Percentiles rank a stretch among this genome's conserved stretches.
phyloP scores from a whole-genome alignment of 2,113 vertebrate genomes.

The Romanogobio albipinnatus region DNA sequence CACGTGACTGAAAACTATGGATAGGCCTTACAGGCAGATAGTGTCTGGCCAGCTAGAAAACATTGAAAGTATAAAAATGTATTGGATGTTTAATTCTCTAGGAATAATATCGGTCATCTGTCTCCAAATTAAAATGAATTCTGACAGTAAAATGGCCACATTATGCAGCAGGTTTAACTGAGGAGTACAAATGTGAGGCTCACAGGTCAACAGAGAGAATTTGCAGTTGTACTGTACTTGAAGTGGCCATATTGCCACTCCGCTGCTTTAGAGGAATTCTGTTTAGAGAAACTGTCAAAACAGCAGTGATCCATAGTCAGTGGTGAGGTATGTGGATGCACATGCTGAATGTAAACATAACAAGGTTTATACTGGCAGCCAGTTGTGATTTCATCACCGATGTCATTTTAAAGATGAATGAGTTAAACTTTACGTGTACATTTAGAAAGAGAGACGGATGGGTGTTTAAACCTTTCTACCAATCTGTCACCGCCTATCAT shows the following conservation, averaged over 20 bases:
- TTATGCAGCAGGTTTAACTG: background rate
- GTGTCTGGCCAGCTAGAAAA: background rate
- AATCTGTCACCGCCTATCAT: background rate
- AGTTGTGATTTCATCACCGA: constrained; percentile 9
- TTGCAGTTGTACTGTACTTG: background rate
- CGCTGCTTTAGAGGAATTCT: constrained; percentile 21
- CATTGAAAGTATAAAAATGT: background rate
- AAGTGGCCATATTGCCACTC: background rate
- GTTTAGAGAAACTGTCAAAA: constrained; percentile 39
- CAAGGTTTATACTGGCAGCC: background rate
- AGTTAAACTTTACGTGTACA: background rate
- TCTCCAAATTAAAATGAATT: background rate
- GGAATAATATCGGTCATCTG: background rate
- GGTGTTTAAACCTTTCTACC: background rate
- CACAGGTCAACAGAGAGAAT: background rate
- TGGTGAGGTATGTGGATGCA: constrained; percentile 15
- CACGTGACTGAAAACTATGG: no score
- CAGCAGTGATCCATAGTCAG: constrained; percentile 20
- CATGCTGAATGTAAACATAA: constrained; percentile 26
- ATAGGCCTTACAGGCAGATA: no score
- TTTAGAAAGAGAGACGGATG: background rate
- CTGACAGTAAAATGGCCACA: background rate
- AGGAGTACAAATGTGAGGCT: background rate
- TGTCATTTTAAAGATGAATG: constrained; percentile 4
- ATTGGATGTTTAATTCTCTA: background rate